Evolutionary conservation across 2,797 vertebrate genomes (phyloP).

Genomic region (Eulemur coronatus): DNA sequence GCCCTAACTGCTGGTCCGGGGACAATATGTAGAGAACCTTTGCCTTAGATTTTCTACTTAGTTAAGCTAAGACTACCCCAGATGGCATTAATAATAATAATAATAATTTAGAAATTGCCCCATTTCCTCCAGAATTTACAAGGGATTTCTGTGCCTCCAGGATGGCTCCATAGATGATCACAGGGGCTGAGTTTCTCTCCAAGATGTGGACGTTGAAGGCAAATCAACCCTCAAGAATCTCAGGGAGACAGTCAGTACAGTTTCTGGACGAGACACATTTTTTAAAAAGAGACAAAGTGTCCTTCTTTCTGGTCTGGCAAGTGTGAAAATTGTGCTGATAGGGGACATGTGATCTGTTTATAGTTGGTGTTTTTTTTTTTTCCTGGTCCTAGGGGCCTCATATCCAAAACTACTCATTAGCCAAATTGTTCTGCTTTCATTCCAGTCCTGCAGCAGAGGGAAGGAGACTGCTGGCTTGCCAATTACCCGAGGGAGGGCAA

Average conservation of each 20-base stretch:
- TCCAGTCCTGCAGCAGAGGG: neutral
- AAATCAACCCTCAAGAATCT: neutral
- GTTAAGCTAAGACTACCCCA: neutral
- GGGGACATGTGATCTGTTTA: neutral
- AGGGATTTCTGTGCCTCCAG: neutral
- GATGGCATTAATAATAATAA: neutral
- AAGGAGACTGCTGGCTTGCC: neutral
- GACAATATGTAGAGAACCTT: neutral
- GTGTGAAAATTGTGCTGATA: neutral
- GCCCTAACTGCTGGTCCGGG: neutral
- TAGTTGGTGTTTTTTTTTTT: neutral
- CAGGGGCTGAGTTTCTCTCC: neutral
- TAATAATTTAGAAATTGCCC: neutral
- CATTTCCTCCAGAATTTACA: neutral
- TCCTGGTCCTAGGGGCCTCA: neutral
- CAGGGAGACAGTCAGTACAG: neutral
- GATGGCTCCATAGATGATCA: neutral
- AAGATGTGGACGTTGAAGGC: neutral
- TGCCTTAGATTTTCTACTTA: neutral
- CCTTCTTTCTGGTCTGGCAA: neutral
- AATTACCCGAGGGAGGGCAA: neutral
- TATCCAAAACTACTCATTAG: neutral
- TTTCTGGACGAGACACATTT: neutral
- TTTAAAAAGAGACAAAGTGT: neutral
- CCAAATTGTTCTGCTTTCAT: neutral